Conservation (phyloP, 92 coral and sea anemone species). For the Epizoanthus scotinus region DNA sequence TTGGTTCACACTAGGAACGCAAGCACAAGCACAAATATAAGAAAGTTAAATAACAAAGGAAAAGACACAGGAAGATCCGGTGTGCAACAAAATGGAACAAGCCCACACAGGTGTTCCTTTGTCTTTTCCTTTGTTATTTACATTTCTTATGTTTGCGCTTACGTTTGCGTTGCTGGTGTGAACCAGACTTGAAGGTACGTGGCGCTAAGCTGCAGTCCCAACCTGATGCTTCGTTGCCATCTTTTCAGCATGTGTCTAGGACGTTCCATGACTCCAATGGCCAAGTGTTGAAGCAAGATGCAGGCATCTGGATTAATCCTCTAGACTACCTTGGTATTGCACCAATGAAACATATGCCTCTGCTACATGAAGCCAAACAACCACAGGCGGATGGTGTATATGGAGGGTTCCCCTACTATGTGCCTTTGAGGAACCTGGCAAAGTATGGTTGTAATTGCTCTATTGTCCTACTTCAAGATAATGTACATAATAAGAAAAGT, state of each 20-base stretch:
- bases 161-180: too few species aligned
- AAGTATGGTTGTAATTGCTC: conserved; percentile 49
- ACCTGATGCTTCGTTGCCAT: not conserved
- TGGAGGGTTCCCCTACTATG: conserved; percentile 94
- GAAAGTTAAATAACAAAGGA: too few species aligned
- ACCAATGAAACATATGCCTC: conserved; percentile 67
- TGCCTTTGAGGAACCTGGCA: conserved; percentile 77
- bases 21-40: too few species aligned
- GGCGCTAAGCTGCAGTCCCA: too few species aligned
- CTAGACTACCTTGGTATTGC: conserved; percentile 81
- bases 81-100: too few species aligned
- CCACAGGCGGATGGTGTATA: conserved; percentile 75
- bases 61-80: too few species aligned
- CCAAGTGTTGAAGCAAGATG: conserved; percentile 62
- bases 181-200: too few species aligned
- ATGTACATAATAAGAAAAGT: too few species aligned
- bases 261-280: conserved; percentile 76
- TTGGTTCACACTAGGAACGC: too few species aligned
- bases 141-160: too few species aligned
- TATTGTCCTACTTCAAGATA: not conserved
- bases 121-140: too few species aligned
- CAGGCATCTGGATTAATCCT: conserved; percentile 91
- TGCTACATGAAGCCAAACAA: conserved; percentile 60
- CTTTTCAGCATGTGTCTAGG: conserved; percentile 79
- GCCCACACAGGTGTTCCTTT: too few species aligned